Evolutionary conservation across 2,888 invertebrate species (phyloP), one percentile per base, ranked within the genome.

Genomic region (Chironomus riparius): DNA sequence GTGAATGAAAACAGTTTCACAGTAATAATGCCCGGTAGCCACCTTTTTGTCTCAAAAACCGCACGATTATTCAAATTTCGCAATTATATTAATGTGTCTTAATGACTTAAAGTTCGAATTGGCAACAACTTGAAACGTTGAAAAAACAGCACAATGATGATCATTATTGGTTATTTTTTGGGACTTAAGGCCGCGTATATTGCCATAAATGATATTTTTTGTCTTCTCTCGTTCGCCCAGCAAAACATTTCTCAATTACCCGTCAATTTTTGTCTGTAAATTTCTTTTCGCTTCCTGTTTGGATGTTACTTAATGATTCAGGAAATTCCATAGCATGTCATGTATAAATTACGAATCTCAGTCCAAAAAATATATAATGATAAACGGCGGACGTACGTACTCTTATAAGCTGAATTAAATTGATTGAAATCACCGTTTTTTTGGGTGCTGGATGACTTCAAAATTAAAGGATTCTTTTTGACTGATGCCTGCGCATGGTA

Each of bases 301-400:
- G 21, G 47, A 18, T 62, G 62, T 28, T 68, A 21, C n/a, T 74
- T 74, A 47, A 74, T 48, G 68, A 65, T 22, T 68, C 65, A 68
- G 74, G 74, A 74, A 74, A 68, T 74, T 68, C 48, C 74, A 68
- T 74, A 4, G 74, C 74, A 47, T 74, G 74, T 68, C 48, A 28
- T 61, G 24, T 12, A 13, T n/a, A 47, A 48, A 70, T 70, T 70
- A 70, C 47, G 18, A 47, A 18, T 56, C 56, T 56, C 56, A 56
- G 18, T 56, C 12, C n/a, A 56, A 38, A 38, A 38, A 38, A 38
- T 10, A 38, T 10, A 38, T 38, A 38, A 38, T 38, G 38, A 38
- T 38, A 38, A 38, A 38, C 38, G 38, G 38, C 38, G 38, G 38
- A 38, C 38, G 38, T 38, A 38, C 38, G 38, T 38, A 38, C 38